Evolutionary conservation across 1,140 invertebrate species (phyloP).

Genomic region (Odontomachus brunneus): DNA sequence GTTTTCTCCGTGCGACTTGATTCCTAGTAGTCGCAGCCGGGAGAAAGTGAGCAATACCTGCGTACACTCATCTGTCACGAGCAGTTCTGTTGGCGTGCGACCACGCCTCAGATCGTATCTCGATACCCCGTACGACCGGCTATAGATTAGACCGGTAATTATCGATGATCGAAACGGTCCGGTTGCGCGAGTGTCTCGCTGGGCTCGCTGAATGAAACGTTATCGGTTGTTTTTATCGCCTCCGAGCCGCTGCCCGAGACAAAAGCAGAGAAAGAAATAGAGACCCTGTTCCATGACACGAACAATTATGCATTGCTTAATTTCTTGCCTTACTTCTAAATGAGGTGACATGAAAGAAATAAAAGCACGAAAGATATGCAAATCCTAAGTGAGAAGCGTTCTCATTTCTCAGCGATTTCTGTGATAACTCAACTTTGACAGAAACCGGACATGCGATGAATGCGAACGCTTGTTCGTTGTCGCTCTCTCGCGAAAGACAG

Average conservation of each 20-base stretch:
- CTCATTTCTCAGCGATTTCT: background rate
- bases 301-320: background rate
- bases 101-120: constrained; percentile 59
- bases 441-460: constrained; percentile 11
- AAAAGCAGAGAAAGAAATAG: background rate
- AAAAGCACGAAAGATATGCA: constrained; percentile 3
- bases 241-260: background rate
- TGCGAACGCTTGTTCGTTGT: constrained; percentile 33
- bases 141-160: constrained; percentile 47
- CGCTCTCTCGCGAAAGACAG: constrained; percentile 23
- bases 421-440: constrained; percentile 1
- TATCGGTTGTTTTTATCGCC: background rate
- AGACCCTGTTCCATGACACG: background rate
- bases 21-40: no score
- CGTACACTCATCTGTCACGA: constrained; percentile 42
- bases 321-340: background rate
- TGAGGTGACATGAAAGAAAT: background rate
- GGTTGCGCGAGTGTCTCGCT: constrained; percentile 41
- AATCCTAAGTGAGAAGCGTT: background rate
- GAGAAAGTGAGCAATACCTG: constrained; percentile 30
- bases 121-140: constrained; percentile 14
- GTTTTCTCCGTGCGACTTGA: no score
- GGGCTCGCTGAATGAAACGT: constrained; percentile 30
- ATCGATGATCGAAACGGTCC: constrained; percentile 52
- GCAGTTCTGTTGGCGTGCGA: constrained; percentile 18